A percentile compares a stretch with the other conserved stretches of the same genome.
Evolutionary conservation across 2,113 vertebrate species (phyloP).

Genomic region (Nesogale talazaci): DNA sequence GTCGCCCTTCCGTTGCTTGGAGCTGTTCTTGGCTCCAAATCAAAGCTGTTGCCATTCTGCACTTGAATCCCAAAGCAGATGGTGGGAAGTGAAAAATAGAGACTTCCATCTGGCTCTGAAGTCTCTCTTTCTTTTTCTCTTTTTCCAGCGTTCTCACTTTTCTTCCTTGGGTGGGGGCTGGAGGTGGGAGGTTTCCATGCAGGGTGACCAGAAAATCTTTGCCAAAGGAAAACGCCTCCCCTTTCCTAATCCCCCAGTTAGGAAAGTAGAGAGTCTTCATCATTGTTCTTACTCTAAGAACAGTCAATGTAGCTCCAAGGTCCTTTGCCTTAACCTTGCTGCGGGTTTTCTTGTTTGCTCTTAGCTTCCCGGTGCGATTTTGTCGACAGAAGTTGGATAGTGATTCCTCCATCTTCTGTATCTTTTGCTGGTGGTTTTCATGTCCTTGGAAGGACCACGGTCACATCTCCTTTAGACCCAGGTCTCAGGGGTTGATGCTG

Average conservation of each 20-base stretch:
- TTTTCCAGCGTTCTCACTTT: slow-evolving; percentile 29
- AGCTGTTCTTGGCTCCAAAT: slow-evolving; percentile 40
- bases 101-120: slow-evolving; percentile 71
- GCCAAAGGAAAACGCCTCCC: slow-evolving; percentile 15
- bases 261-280: not conserved
- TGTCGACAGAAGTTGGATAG: not conserved
- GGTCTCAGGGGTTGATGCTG: not conserved
- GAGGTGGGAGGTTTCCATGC: not conserved
- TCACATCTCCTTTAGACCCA: not conserved
- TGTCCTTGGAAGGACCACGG: not conserved
- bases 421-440: not conserved
- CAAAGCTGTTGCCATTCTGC: slow-evolving; percentile 54
- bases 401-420: not conserved
- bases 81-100: slow-evolving; percentile 73
- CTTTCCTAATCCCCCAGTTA: not conserved
- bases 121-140: not conserved
- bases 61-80: slow-evolving; percentile 72
- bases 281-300: not conserved
- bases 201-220: not conserved
- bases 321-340: slow-evolving; percentile 13
- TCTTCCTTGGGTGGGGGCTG: not conserved
- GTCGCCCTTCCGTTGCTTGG: not conserved
- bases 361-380: not conserved
- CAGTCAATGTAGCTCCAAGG: not conserved
- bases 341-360: not conserved